Evolutionary conservation across 2,797 vertebrate genomes (phyloP), one percentile per base, ranked within the genome.

Genomic region (Macrochelys suwanniensis): DNA sequence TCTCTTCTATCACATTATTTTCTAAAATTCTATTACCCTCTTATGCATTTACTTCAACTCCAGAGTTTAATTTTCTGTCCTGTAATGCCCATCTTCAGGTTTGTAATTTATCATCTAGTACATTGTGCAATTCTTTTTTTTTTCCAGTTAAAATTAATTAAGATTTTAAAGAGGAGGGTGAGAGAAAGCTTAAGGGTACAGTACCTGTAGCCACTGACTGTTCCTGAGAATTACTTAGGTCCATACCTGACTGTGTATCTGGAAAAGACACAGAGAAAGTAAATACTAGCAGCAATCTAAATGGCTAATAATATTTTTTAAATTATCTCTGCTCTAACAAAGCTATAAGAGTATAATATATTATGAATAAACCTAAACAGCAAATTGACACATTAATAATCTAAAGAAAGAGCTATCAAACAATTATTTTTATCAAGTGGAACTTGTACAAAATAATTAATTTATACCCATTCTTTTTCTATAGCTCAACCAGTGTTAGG

Each of bases 141-240:
- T 86, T 86, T 54, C 47, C 26, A 37, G 80, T 71, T 90, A 85
- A 50, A 76, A 80, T 51, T 12, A 87, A 80, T 49, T 42, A 19
- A 28, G 68, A 45, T 57, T 71, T 56, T 65, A 42, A 37, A 85
- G 79, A 95, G 65, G 19, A 81, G 6, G 1, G 15, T 59, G 11
- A 89, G 85, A 78, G 49, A 89, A 78, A 84, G 23, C 31, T 17
- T n/a, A 81, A 47, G 4, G 37, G 85, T 94, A 96, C 92, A 1
- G 50, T 98, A 98, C 98, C 98, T 98, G 98, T 84, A 95, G 95
- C 88, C 95, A 94, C 4, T 8, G 97, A 86, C 84, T 97, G 97
- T 26, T 98, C 98, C 95, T 98, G 97, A 26, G 95, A 51, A 81
- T 92, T 96, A 91, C 98, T 98, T 82, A 98, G 96, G 81, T 98